phyloP scores from a whole-genome alignment of 2,888 invertebrate species.

The Platerodrilus igneus region DNA sequence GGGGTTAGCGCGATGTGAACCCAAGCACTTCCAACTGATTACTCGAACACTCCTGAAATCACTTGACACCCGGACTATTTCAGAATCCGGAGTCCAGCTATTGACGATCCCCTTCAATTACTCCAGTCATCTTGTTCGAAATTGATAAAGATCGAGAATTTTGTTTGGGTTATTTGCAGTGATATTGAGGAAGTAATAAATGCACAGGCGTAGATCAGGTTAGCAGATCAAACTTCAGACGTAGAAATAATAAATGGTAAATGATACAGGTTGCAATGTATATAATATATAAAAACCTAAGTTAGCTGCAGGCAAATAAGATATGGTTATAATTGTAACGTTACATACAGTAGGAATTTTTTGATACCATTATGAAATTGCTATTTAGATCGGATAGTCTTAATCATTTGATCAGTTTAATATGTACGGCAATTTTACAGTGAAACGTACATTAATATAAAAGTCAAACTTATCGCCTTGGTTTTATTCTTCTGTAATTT shows the following conservation, averaged over 20 bases:
- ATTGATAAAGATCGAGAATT: slow-evolving; percentile 15
- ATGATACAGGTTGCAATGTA: neutral
- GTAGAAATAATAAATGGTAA: too few species aligned
- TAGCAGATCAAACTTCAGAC: too few species aligned
- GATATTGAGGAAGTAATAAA: slow-evolving; percentile 9
- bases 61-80: slow-evolving; percentile 26
- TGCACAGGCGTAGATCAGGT: too few species aligned
- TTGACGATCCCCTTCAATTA: slow-evolving; percentile 18
- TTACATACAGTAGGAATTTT: slow-evolving; percentile 28
- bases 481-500: slow-evolving; percentile 45
- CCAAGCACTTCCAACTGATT: slow-evolving; percentile 29
- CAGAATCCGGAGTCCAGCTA: slow-evolving; percentile 13
- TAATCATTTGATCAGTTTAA: slow-evolving; percentile 11
- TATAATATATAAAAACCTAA: slow-evolving; percentile 10
- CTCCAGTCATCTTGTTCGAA: slow-evolving; percentile 12
- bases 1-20: slow-evolving; percentile 26
- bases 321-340: slow-evolving; percentile 29
- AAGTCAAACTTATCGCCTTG: slow-evolving; percentile 35
- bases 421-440: slow-evolving; percentile 21
- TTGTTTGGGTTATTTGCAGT: slow-evolving; percentile 8
- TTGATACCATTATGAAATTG: slow-evolving; percentile 23
- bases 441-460: slow-evolving; percentile 27
- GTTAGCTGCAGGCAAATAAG: slow-evolving; percentile 23
- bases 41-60: slow-evolving; percentile 26
- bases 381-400: too few species aligned